These are phyloP conservation scores for Pyrochroa serraticornis DNA, from an alignment of 2,888 invertebrate species.

Conservation along the genomic window DNA sequence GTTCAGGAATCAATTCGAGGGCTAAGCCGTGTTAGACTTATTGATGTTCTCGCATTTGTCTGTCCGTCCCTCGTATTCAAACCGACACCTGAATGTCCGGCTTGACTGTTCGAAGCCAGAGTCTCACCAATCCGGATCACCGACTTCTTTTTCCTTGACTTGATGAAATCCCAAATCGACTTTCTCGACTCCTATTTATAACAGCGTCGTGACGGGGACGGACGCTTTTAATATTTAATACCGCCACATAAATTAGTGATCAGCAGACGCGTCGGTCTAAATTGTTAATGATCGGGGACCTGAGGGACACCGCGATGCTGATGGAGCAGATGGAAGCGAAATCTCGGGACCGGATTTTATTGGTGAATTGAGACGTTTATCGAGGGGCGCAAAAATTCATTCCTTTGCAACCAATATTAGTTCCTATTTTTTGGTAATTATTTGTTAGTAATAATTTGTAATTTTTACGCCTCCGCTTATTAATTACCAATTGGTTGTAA, in stretches of 20 bases:
- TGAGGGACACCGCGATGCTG: neutral
- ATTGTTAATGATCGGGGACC: too few relatives aligned
- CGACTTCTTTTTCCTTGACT: slow-evolving; percentile 8
- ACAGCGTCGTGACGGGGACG: neutral
- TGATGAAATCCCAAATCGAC: slow-evolving; percentile 17
- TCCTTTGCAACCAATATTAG: too few relatives aligned
- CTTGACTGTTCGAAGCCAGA: slow-evolving; percentile 1
- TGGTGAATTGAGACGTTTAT: too few relatives aligned
- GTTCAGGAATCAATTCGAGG: slow-evolving; percentile 45
- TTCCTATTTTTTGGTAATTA: too few relatives aligned
- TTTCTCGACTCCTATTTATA: neutral
- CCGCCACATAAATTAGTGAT: neutral
- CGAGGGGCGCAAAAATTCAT: too few relatives aligned
- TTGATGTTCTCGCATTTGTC: slow-evolving; percentile 51
- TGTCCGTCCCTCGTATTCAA: slow-evolving; percentile 36
- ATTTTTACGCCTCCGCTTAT: too few relatives aligned
- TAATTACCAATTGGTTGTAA: too few relatives aligned
- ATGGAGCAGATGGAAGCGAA: neutral
- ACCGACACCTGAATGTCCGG: slow-evolving; percentile 43
- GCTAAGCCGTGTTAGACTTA: slow-evolving; percentile 47
- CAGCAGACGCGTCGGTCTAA: neutral
- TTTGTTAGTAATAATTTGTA: too few relatives aligned
- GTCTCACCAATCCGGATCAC: neutral
- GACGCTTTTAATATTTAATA: neutral
- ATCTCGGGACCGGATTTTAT: neutral